These are phyloP conservation scores for Chanos chanos DNA, from an alignment of 2,797 vertebrate genomes.

Conservation along the genomic window DNA sequence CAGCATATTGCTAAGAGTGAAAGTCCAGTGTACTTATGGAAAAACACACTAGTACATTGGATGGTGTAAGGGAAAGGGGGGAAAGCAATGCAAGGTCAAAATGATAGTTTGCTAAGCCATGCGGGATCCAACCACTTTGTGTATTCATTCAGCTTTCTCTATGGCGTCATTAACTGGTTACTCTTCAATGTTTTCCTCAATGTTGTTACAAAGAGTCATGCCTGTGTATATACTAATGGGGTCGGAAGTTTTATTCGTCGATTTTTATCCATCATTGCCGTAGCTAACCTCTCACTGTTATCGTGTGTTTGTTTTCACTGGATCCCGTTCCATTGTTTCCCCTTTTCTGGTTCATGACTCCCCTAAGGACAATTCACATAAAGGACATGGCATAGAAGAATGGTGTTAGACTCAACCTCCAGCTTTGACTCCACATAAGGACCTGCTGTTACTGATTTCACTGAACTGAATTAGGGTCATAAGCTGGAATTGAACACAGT, in stretches of 20 bases:
- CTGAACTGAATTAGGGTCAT: conserved; percentile 39
- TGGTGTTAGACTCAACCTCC: conserved; percentile 34
- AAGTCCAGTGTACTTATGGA: conserved; percentile 24
- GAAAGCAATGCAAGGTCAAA: conserved; percentile 38
- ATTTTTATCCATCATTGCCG: conserved; percentile 17
- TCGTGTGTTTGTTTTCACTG: conserved; percentile 48
- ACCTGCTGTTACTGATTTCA: conserved; percentile 46
- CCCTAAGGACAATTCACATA: conserved; percentile 44
- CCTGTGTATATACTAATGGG: neutral
- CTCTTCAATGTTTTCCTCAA: no score
- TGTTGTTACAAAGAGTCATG: no score
- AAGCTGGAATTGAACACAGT: no score
- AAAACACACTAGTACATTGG: conserved; percentile 31
- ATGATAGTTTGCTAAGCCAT: conserved; percentile 33
- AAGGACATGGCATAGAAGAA: conserved; percentile 42
- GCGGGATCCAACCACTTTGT: conserved; percentile 31
- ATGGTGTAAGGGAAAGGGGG: conserved; percentile 20
- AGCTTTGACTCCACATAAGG: conserved; percentile 45
- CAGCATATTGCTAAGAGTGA: neutral
- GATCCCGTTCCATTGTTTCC: conserved; percentile 40
- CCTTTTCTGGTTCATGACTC: conserved; percentile 44
- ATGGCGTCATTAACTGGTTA: conserved; percentile 5
- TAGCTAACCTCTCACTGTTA: conserved; percentile 35
- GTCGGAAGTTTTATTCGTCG: neutral
- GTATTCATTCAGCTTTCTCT: conserved; percentile 24